Base-by-base conservation (phyloP, 2,888 invertebrate species). In the Micoletzkya japonica region DNA sequence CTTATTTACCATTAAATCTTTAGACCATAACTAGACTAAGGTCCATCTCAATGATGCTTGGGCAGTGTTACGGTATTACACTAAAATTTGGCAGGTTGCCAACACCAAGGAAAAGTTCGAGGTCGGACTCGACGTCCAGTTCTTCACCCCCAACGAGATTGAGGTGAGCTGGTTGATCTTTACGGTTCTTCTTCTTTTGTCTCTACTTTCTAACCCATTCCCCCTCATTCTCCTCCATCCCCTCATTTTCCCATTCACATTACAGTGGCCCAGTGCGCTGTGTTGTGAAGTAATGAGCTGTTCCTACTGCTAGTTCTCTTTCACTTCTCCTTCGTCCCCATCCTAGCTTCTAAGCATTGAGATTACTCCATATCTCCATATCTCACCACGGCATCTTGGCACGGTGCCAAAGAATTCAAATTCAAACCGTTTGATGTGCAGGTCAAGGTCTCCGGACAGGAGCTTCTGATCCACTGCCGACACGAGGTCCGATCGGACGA, bases 401-500 rank as follows among this genome's bases (percentile, higher is more conserved):
- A n/a, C 14, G 56, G 28, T n/a, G 24, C 28, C 7, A 56, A 14
- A 26, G 24, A 10, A 24, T 59, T 59, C 10, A 24, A n/a, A n/a
- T n/a, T n/a, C n/a, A n/a, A n/a, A n/a, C n/a, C n/a, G n/a, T 44
- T 10, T 10, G 26, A 10, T 37, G 73, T 78, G 37, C 76, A 84
- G 78, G 83, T 84, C 44, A 84, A 84, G 71, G 83, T 84, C 17
- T 74, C 77, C 49, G 82, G 82, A 39, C 77, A 83, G 52, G 81
- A 83, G 32, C 75, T 84, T 60, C 75, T 82, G 44, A 81, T 84
- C 70, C 78, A 84, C 72, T 84, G 81, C 73, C 76, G 80, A 58
- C 84, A 84, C 76, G 84, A 84, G 69, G 74, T 77, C 26, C 79
- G 82, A 71, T 75, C 50, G 50, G 82, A 82, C 72, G 71, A 72